Percentiles rank a stretch among this genome's conserved stretches.
Evolutionary conservation across 2,797 vertebrate genomes (phyloP).

Genomic region (Clarias fuscus): DNA sequence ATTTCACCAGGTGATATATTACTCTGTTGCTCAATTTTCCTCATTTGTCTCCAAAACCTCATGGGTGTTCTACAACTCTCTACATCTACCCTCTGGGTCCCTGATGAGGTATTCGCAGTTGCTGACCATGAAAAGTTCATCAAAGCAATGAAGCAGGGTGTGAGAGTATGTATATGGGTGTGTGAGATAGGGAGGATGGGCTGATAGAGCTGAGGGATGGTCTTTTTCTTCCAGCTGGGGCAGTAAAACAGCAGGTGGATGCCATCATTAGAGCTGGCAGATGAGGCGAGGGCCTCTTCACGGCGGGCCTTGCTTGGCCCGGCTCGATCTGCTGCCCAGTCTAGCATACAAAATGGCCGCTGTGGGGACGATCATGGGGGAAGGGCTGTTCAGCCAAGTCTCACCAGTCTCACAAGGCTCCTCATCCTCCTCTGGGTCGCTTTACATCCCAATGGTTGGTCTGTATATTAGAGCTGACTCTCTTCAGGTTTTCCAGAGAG

Average conservation of each 20-base stretch:
- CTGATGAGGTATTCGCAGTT: constrained; percentile 93
- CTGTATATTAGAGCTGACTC: constrained; percentile 51
- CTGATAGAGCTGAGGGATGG: constrained; percentile 68
- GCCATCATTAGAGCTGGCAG: constrained; percentile 96
- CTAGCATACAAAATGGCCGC: constrained; percentile 87
- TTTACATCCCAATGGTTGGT: constrained; percentile 45
- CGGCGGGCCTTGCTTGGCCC: constrained; percentile 78
- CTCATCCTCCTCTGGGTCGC: constrained; percentile 45
- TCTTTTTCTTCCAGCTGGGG: constrained; percentile 89
- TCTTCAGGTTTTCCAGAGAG: constrained; percentile 38
- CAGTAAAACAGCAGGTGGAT: constrained; percentile 99
- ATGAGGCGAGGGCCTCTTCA: constrained; percentile 84
- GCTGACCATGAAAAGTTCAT: constrained; percentile 98
- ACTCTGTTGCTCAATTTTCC: constrained; percentile 64
- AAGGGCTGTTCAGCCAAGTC: constrained; percentile 45
- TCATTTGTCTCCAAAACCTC: constrained; percentile 61
- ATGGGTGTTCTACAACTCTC: constrained; percentile 59
- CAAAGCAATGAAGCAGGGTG: constrained; percentile 84
- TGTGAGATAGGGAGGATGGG: constrained; percentile 53
- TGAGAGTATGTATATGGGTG: constrained; percentile 36
- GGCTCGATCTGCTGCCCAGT: constrained; percentile 84
- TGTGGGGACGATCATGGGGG: constrained; percentile 46
- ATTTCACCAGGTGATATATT: constrained; percentile 73
- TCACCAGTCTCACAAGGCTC: constrained; percentile 42
- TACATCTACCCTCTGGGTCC: constrained; percentile 37